These are phyloP conservation scores for Dreissena rostriformis DNA, from an alignment of 1,140 invertebrate genomes.

Conservation along the genomic window DNA sequence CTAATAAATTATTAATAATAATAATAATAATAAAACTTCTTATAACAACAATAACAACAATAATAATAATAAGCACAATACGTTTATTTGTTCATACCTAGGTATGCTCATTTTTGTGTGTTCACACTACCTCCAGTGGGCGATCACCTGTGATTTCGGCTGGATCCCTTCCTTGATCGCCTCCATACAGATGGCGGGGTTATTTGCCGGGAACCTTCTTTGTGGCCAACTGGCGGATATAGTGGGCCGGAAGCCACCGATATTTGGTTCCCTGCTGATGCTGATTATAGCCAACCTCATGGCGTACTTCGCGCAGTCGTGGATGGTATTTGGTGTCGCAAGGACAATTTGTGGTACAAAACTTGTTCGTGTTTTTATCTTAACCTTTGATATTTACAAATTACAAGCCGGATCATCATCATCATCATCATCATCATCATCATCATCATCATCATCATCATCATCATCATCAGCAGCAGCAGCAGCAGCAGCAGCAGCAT, in stretches of 20 bases:
- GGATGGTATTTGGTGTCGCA: constrained; percentile 71
- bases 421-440: too few species aligned
- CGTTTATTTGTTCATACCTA: not conserved
- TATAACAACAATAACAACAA: not conserved
- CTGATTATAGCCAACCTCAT: constrained; percentile 58
- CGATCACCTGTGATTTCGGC: constrained; percentile 64
- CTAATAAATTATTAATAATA: not conserved
- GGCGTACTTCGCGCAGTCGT: constrained; percentile 63
- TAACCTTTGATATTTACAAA: not conserved
- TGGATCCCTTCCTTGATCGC: constrained; percentile 66
- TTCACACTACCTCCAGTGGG: constrained; percentile 65
- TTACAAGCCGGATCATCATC: not conserved
- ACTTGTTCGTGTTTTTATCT: not conserved
- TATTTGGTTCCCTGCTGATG: constrained; percentile 54
- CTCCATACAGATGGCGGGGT: constrained; percentile 73
- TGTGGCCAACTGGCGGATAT: constrained; percentile 68
- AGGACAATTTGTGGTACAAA: constrained; percentile 68
- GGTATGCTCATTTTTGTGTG: not conserved
- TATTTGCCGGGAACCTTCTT: constrained; percentile 66
- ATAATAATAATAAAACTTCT: not conserved
- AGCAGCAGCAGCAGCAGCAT: too few species aligned
- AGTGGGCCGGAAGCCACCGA: constrained; percentile 68
- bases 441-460: too few species aligned
- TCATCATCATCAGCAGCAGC: too few species aligned
- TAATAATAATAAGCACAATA: not conserved